Evolutionary conservation across 1,140 invertebrate species (phyloP), one percentile per base, ranked within the genome.

Genomic region (Condylostylus longicornis): DNA sequence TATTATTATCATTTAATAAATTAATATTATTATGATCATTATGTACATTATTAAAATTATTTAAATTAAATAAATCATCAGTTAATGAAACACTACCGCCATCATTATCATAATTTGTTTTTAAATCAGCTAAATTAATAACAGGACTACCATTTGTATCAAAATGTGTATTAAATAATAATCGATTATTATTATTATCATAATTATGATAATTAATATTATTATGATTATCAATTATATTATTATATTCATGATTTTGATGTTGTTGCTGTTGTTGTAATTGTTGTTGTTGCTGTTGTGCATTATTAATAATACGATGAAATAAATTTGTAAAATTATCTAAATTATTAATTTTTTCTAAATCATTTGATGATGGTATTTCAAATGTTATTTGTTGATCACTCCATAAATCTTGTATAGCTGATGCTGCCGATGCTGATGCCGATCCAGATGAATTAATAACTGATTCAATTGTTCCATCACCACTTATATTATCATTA

Each of bases 381-480:
- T 58, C 55, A 40, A 58, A 58, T 30, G 54, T 58, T 44, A 58
- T 58, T 48, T 54, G 51, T 20, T 57, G 55, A 35, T 55, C 50
- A 29, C 25, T 13, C 8, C 14, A 13, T n/a, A 10, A 27, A 27
- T 13, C 4, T 27, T 13, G 25, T 27, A 27, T 4, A 27, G 25
- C 25, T n/a, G 8, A 27, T 27, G n/a, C n/a, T n/a, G n/a, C n/a
- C n/a, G n/a, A n/a, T n/a, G n/a, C n/a, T n/a, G n/a, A 25, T 25
- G 23, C n/a, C 23, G 23, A 7, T 25, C 7, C 7, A 25, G 23
- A 25, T n/a, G 7, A 25, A n/a, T 8, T 25, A 8, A n/a, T 25
- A 8, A 25, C 23, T 35, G 25, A n/a, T 35, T n/a, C n/a, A n/a
- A n/a, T n/a, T n/a, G n/a, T n/a, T n/a, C n/a, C n/a, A n/a, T n/a